A percentile compares a stretch with the other conserved stretches of the same genome.
Conservation (phyloP, 2,797 vertebrate species). For the Poecilia wingei region DNA sequence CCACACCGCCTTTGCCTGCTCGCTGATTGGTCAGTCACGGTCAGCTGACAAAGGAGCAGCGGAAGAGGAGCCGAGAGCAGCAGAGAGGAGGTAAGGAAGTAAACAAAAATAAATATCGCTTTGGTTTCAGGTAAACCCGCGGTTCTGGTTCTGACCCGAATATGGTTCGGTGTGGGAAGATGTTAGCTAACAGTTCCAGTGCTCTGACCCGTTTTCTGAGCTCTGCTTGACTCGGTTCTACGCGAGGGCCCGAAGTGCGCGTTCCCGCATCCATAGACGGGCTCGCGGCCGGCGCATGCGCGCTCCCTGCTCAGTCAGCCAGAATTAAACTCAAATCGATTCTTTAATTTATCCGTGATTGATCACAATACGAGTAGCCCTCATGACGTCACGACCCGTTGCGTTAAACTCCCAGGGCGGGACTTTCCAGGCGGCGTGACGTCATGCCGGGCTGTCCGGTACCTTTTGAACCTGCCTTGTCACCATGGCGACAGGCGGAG, state of each 20-base stretch:
- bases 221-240: background rate
- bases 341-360: background rate
- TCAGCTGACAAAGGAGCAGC: slow-evolving; percentile 57
- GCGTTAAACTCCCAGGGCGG: slow-evolving; percentile 45
- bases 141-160: background rate
- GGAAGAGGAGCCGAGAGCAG: slow-evolving; percentile 61
- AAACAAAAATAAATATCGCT: slow-evolving; percentile 55
- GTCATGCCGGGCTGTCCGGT: slow-evolving; percentile 17
- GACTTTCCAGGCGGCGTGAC: slow-evolving; percentile 57
- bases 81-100: slow-evolving; percentile 72
- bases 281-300: background rate
- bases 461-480: background rate
- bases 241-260: background rate
- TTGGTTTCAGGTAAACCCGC: background rate
- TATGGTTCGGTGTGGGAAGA: background rate
- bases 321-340: background rate
- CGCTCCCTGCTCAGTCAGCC: background rate
- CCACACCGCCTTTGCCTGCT: background rate
- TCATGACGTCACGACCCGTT: background rate
- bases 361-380: background rate
- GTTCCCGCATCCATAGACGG: background rate
- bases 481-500: background rate
- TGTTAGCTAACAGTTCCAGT: background rate
- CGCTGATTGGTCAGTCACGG: slow-evolving; percentile 35
- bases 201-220: background rate